Evolutionary conservation across 1,140 invertebrate genomes (phyloP), one percentile per base, ranked within the genome.

Genomic region (Sycophila sp.): DNA sequence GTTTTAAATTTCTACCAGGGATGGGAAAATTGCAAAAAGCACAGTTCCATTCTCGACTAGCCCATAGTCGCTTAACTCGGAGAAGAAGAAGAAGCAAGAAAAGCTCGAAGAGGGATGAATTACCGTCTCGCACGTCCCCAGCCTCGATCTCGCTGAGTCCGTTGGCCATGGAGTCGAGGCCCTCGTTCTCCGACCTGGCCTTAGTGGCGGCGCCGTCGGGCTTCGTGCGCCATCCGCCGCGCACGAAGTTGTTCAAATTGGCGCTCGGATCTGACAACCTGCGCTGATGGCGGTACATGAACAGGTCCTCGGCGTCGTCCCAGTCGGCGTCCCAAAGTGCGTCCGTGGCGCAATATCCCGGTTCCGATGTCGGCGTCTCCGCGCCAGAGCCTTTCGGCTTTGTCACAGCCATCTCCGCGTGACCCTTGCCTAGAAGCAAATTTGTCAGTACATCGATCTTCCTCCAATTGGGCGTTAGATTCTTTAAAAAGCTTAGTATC

Each of bases 401-500:
- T 3, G 95, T 96, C 24, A 99, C 96, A 4, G 97, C 98, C 94
- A 99, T 97, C 88, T 99, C 98, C 0, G 97, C 97, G 85, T 97
- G 95, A 0, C 98, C 98, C 88, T 98, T 98, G 11, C 95, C 84
- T 67, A 15, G 22, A 22, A 60, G 34, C 3, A 22, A 4, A 10
- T 10, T 42, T 42, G 5, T n/a, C 4, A n/a, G n/a, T n/a, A n/a
- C n/a, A n/a, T n/a, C n/a, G n/a, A n/a, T n/a, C n/a, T n/a, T n/a
- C n/a, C n/a, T n/a, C n/a, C n/a, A n/a, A n/a, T n/a, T n/a, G n/a
- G n/a, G n/a, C n/a, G n/a, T n/a, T n/a, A n/a, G n/a, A n/a, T n/a
- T n/a, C n/a, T n/a, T n/a, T n/a, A n/a, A n/a, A n/a, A n/a, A n/a
- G n/a, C n/a, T n/a, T n/a, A n/a, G n/a, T n/a, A n/a, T n/a, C n/a